Percentiles rank a stretch among this genome's conserved stretches.
Evolutionary conservation across 2,113 vertebrate species (phyloP).

Genomic region (Saimiri boliviensis): DNA sequence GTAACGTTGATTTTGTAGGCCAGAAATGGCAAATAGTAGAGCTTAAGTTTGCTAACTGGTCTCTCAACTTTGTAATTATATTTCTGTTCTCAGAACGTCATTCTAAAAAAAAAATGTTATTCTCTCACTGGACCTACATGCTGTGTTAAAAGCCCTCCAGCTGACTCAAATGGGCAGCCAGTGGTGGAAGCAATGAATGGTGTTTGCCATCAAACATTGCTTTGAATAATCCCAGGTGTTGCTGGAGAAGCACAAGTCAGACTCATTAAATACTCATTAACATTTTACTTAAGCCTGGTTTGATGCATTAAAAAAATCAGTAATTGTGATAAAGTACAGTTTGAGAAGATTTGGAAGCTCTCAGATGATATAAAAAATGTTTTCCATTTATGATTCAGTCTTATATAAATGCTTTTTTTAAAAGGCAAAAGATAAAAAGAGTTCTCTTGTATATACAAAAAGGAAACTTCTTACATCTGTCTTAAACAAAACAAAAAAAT

Average conservation of each 20-base stretch:
- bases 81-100: constrained; percentile 54
- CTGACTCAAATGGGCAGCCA: not conserved
- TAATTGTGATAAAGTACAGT: not conserved
- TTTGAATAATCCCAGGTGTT: not conserved
- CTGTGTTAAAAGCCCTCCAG: not conserved
- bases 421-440: not conserved
- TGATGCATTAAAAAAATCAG: no score
- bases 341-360: not conserved
- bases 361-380: not conserved
- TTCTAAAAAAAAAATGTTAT: not conserved
- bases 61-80: constrained; percentile 45
- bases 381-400: not conserved
- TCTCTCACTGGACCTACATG: not conserved
- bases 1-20: constrained; percentile 64
- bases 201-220: not conserved
- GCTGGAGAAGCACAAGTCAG: no score
- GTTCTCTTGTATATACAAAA: not conserved
- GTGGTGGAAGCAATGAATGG: no score
- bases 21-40: constrained; percentile 73
- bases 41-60: constrained; percentile 70
- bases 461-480: not conserved
- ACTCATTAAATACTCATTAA: not conserved
- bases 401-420: not conserved
- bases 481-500: not conserved
- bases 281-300: not conserved